Evolutionary conservation across 1,140 invertebrate genomes (phyloP), one percentile per base, ranked within the genome.

Genomic region (Drosophila lowei): DNA sequence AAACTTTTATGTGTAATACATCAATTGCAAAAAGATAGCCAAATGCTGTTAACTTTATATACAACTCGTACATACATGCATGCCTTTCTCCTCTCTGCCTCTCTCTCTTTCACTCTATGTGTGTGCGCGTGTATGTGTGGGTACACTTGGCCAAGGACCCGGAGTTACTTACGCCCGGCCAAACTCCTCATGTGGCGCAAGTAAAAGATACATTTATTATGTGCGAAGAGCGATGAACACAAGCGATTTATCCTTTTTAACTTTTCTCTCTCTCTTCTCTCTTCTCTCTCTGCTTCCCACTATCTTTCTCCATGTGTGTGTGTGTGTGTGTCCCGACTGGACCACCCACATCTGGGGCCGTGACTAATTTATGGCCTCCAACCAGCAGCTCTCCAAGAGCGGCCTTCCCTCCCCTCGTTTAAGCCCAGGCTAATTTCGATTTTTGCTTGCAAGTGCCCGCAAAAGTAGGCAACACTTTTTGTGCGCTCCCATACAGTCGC

Each of bases 1-100:
- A 88, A 88, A 88, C 84, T 88, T 86, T 86, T 88, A 89, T 89
- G 84, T 88, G 84, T 90, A 90, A 90, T 90, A 90, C 88, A 90
- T 90, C 88, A 90, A 90, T 90, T 90, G 88, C 88, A 90, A 90
- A 90, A 90, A 90, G 88, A 89, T 89, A 89, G 85, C 85, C 85
- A 89, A 89, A 88, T 89, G 84, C 84, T 84, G 79, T 89, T 88
- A 88, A 89, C 78, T 88, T 89, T 88, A 88, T 88, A 88, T 89
- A 88, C 83, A 89, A 83, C 79, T 83, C 60, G 79, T 56, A 55
- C 61, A 64, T 66, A 47, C 42, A 46, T 53, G 5, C 30, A 44
- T 53, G n/a, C 21, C 11, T 57, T 15, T 30, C 30, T 52, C 28
- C 15, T 34, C 34, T 50, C 42, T 42, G n/a, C n/a, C 8, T 50